Evolutionary conservation across 2,797 vertebrate genomes (phyloP).

Genomic region (Cuculus canorus): DNA sequence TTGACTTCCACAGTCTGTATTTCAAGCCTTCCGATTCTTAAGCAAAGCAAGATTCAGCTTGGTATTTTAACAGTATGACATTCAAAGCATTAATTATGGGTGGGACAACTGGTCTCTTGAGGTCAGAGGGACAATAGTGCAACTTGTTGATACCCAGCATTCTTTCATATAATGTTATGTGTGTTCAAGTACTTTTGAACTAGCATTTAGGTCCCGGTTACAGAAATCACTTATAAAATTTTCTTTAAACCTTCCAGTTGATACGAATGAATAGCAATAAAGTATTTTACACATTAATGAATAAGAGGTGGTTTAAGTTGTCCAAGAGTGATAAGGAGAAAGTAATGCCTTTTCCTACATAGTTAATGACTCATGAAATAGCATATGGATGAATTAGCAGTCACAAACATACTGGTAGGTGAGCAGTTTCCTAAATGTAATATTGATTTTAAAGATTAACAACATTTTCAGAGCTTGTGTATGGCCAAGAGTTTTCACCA

Average conservation of each 20-base stretch:
- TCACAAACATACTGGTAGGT: slow-evolving; percentile 4
- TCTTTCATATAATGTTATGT: neutral
- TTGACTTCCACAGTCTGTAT: neutral
- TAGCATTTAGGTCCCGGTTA: neutral
- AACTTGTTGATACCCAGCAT: neutral
- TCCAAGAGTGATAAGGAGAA: slow-evolving; percentile 8
- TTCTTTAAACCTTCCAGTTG: neutral
- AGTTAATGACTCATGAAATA: slow-evolving; percentile 25
- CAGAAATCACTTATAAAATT: neutral
- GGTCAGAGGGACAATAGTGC: neutral
- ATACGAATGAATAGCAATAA: neutral
- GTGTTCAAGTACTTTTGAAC: neutral
- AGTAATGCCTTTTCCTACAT: neutral
- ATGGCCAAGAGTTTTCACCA: neutral
- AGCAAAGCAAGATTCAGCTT: neutral
- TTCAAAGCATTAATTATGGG: neutral
- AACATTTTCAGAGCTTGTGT: slow-evolving; percentile 38
- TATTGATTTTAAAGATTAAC: slow-evolving; percentile 74
- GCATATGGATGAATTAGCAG: neutral
- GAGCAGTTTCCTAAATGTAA: slow-evolving; percentile 45
- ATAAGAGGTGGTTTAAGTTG: neutral
- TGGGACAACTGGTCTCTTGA: neutral
- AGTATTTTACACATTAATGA: neutral
- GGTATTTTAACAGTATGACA: neutral
- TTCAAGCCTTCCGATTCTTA: neutral